Percentiles rank a stretch among this genome's conserved stretches.
phyloP scores from a whole-genome alignment of 2,797 vertebrate species.

The Ceryle rudis region DNA sequence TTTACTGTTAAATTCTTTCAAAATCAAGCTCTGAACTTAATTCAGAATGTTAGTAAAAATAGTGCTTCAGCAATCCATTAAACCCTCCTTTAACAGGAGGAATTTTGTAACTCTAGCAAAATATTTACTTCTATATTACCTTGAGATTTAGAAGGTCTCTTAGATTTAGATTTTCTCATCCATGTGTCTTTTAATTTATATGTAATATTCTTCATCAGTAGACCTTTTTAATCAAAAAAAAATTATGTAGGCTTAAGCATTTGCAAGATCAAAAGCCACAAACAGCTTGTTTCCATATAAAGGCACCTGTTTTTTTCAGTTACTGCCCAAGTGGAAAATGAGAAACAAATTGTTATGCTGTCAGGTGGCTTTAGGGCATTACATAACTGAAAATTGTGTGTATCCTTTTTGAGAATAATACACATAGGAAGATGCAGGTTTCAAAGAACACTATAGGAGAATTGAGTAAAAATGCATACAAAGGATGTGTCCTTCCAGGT shows the following conservation, averaged over 20 bases:
- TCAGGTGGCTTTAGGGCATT: neutral
- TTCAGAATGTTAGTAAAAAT: neutral
- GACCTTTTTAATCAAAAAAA: neutral
- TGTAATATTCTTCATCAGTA: neutral
- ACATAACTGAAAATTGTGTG: neutral
- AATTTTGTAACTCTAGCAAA: neutral
- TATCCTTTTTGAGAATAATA: neutral
- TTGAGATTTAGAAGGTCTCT: neutral
- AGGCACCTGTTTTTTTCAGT: constrained; percentile 1
- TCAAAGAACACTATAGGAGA: neutral
- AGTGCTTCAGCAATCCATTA: neutral
- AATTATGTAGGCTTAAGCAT: neutral
- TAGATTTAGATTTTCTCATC: neutral
- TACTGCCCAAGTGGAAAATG: constrained; percentile 38
- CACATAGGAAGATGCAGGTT: neutral
- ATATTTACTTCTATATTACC: neutral
- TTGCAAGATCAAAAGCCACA: neutral
- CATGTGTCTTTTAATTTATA: neutral
- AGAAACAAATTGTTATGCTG: neutral
- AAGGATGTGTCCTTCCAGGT: neutral
- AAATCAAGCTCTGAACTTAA: neutral
- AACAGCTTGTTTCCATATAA: neutral
- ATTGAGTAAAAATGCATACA: neutral
- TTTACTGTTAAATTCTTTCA: neutral
- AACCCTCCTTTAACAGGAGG: neutral